Evolutionary conservation across 2,113 vertebrate genomes (phyloP), one percentile per base, ranked within the genome.

Genomic region (Poicephalus gulielmi): DNA sequence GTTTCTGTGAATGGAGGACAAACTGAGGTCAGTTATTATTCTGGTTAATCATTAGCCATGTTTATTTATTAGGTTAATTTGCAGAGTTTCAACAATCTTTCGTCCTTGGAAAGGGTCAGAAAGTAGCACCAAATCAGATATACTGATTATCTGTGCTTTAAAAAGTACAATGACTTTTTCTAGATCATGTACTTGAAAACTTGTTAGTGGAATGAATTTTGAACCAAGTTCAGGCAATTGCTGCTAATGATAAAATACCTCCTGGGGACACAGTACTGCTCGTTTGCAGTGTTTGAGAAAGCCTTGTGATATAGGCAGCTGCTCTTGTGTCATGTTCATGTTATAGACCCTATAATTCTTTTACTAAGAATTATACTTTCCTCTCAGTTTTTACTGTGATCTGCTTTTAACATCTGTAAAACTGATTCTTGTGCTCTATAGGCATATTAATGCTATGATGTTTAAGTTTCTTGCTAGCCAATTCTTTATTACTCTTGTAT

Each of bases 1-100:
- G 85, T 95, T 91, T 80, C 83, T 83, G 35, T 87, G 79, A 90
- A 74, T 55, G 70, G 49, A 90, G 76, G 76, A 90, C 80, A 74
- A 83, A 92, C 57, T 76, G 94, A 96, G 93, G 96, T 97, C 91
- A 95, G 67, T 88, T 96, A 81, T 92, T 96, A 83, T 96, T 95
- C 85, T 95, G 81, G 63, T 97, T 96, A 94, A 91, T 96, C 39
- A 67, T 93, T 96, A 96, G 30, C 88, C 43, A 76, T 89, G 57
- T 87, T 94, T 90, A 30, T 90, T 95, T 95, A 83, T 94, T 95
- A 97, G 88, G 59, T 93, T 80, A 90, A 94, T 69, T 77, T 88
- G 49, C 59, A 66, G 79, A 43, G 49, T 92, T 90, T 95, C 71
- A 80, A 93, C 43, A 57, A 55, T 57, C 30, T 73, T 11, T 7